Evolutionary conservation across 1,140 invertebrate species (phyloP), one percentile per base, ranked within the genome.

Genomic region (Drosophila bipectinata): DNA sequence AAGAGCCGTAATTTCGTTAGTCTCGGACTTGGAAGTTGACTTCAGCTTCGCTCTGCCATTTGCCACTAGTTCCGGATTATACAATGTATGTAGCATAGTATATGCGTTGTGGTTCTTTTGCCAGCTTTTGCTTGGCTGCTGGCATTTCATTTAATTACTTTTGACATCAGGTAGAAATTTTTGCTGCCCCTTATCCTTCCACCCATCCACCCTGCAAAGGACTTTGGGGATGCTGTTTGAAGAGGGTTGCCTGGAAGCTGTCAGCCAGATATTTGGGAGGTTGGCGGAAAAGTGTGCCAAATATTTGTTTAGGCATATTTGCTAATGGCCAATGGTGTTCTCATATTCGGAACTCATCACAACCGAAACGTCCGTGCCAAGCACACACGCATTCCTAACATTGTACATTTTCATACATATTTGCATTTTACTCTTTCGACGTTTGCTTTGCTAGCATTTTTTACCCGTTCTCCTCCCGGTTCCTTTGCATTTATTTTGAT

Each of bases 111-210:
- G 21, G 30, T 71, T 8, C 10, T 45, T 37, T 41, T 51, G 44
- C 30, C 52, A 51, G 56, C 37, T 66, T 49, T 45, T 57, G 41
- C 54, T 62, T 71, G 84, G 80, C 72, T 79, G 67, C 57, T 85
- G 80, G 81, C 80, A 81, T 84, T 84, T 85, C 57, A 62, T 84
- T 84, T 84, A 84, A 84, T 84, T 84, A 85, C 81, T 81, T 85
- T 84, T 84, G 81, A 84, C 80, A 84, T 80, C 80, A 83, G 80
- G 81, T 83, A 85, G 51, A 81, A 66, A 85, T 76, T 71, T 77
- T 75, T 67, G 67, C 56, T 61, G 60, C 64, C 77, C 60, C 69
- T 64, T 72, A 34, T 58, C 77, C 62, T 68, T 69, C 44, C 9
- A 14, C 44, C 7, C 12, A 34, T 5, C 24, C 30, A 12, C 18